A percentile compares a stretch with the other conserved stretches of the same genome.
Conservation (phyloP, 1,140 invertebrate genomes). For the Diploscapter pachys region DNA sequence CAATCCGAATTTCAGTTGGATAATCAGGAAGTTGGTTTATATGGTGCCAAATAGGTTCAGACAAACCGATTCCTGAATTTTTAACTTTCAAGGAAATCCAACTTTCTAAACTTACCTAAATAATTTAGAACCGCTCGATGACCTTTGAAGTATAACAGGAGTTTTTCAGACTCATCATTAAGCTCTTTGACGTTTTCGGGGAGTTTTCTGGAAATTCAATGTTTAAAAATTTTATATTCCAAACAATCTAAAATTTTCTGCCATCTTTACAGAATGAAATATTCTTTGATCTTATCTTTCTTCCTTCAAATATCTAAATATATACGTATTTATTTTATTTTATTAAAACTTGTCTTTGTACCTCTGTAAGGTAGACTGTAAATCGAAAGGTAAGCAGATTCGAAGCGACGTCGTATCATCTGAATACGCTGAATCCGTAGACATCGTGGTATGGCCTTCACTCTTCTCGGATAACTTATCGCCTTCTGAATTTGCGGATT, state of each 20-base stretch:
- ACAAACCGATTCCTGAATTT: slow-evolving; percentile 24
- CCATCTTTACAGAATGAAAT: neutral
- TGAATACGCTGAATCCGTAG: no score
- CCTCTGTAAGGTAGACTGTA: no score
- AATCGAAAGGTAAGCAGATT: no score
- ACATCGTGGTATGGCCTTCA: no score
- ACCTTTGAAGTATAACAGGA: slow-evolving; percentile 36
- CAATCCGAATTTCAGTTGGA: slow-evolving; percentile 25
- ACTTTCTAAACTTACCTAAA: slow-evolving; percentile 16
- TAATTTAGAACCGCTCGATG: slow-evolving; percentile 35
- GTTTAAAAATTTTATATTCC: neutral
- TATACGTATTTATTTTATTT: neutral
- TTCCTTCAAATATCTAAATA: neutral
- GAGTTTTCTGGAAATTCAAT: neutral
- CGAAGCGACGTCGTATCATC: no score
- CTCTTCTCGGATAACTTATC: no score
- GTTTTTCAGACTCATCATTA: slow-evolving; percentile 32
- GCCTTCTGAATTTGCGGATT: no score
- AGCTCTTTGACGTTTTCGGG: slow-evolving; percentile 30
- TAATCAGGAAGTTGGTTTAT: slow-evolving; percentile 30
- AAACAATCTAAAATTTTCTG: neutral
- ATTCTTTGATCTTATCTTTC: slow-evolving; percentile 3
- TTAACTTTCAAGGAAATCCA: slow-evolving; percentile 3
- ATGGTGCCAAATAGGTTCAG: slow-evolving; percentile 31
- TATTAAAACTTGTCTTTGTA: no score